Conservation (phyloP, 2,888 invertebrate species). For the Euzophera pinguis region DNA sequence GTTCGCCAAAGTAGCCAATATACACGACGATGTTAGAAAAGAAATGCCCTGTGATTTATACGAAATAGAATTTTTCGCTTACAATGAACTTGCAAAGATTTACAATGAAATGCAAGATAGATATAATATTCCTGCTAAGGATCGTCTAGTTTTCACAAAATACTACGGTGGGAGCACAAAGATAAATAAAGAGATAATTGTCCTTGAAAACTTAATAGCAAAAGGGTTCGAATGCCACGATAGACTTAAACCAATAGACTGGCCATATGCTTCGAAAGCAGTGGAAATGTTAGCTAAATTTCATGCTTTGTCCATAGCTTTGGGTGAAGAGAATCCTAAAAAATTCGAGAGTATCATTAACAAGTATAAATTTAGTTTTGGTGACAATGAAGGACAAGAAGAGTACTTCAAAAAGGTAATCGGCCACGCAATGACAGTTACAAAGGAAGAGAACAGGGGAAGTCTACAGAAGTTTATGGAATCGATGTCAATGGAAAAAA, state of each 20-base stretch:
- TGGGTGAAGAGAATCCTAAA: conserved; percentile 37
- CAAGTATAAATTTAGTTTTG: conserved; percentile 22
- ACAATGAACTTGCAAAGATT: conserved; percentile 34
- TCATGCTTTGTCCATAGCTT: conserved; percentile 58
- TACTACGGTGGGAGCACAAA: conserved; percentile 39
- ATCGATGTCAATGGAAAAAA: conserved; percentile 11
- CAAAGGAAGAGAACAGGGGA: conserved; percentile 32
- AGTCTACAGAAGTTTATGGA: conserved; percentile 29
- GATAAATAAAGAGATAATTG: conserved; percentile 40
- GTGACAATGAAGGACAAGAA: conserved; percentile 16
- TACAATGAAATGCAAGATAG: conserved; percentile 39
- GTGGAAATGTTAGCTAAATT: conserved; percentile 50
- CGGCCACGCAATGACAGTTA: conserved; percentile 20
- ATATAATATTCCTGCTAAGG: conserved; percentile 30
- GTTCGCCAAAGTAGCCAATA: conserved; percentile 41
- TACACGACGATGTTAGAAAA: conserved; percentile 32
- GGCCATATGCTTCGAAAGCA: conserved; percentile 45
- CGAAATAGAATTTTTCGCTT: conserved; percentile 41
- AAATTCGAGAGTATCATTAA: conserved; percentile 34
- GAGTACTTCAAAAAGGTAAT: conserved; percentile 18
- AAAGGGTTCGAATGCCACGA: conserved; percentile 43
- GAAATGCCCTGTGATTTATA: conserved; percentile 31
- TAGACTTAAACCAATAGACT: conserved; percentile 44
- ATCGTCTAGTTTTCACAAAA: conserved; percentile 38
- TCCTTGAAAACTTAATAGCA: conserved; percentile 48